phyloP scores from a whole-genome alignment of 2,113 vertebrate genomes.

The Grantiella picta region DNA sequence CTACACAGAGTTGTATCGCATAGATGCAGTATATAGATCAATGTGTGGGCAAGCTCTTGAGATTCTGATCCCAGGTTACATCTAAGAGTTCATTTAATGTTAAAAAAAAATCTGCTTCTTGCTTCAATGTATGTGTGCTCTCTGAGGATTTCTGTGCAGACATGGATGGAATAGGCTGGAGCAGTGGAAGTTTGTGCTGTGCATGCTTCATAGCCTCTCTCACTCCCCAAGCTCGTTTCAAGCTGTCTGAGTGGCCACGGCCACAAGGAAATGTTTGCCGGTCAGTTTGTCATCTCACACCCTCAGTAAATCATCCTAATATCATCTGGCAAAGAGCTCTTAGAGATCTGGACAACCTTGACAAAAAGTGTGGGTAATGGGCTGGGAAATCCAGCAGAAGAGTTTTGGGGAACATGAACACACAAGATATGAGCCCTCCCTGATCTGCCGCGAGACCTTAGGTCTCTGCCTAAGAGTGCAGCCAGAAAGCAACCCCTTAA shows the following conservation, averaged over 20 bases:
- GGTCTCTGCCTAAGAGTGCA: neutral
- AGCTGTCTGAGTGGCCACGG: neutral
- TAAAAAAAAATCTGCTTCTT: neutral
- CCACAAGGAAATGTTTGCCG: neutral
- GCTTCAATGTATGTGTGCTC: neutral
- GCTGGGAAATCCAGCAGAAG: neutral
- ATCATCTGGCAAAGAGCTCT: neutral
- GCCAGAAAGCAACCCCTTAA: constrained; percentile 4
- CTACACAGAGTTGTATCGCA: neutral
- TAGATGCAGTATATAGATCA: neutral
- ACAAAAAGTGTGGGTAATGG: neutral
- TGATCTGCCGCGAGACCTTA: neutral
- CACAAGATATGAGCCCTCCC: neutral
- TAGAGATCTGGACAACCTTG: constrained; percentile 13
- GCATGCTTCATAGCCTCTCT: neutral
- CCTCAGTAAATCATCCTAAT: neutral
- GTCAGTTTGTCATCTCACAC: neutral
- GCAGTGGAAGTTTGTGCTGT: neutral
- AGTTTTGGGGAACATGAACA: neutral
- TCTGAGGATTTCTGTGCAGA: neutral
- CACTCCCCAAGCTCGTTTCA: neutral
- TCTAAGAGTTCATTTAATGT: neutral
- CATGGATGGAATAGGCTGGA: neutral
- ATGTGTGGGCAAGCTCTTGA: neutral
- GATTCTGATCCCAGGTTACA: neutral